phyloP scores from a whole-genome alignment of 2,797 vertebrate genomes.

The Ctenosaura bakeri region DNA sequence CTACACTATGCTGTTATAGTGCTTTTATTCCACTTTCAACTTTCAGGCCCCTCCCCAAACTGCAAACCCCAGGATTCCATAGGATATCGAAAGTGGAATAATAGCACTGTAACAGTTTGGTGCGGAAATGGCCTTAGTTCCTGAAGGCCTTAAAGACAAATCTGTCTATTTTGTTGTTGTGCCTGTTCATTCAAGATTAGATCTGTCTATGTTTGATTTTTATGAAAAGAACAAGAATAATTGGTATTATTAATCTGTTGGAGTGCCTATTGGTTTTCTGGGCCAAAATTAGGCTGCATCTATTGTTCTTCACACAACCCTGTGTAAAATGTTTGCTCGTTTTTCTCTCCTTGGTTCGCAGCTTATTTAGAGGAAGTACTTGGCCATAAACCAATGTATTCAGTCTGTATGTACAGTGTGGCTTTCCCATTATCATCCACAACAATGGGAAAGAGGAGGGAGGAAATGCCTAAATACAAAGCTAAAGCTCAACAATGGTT shows the following conservation, averaged over 20 bases:
- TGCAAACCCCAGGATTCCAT: no score
- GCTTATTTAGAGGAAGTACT: neutral
- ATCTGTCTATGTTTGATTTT: neutral
- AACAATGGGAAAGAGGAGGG: neutral
- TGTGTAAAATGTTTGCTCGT: slow-evolving; percentile 30
- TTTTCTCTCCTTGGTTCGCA: neutral
- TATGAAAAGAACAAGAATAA: neutral
- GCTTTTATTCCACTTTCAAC: no score
- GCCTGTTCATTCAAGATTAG: neutral
- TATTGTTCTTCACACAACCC: neutral
- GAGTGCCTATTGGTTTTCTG: slow-evolving; percentile 43
- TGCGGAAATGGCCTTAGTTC: no score
- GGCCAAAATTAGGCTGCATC: slow-evolving; percentile 29
- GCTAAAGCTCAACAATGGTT: neutral
- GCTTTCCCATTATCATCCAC: neutral
- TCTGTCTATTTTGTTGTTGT: neutral
- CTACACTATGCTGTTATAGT: no score
- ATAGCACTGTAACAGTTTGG: no score
- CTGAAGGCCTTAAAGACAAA: neutral
- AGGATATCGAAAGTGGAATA: no score
- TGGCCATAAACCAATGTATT: neutral
- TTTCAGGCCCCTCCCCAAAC: no score
- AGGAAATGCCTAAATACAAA: neutral
- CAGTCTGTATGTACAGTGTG: neutral
- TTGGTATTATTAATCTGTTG: slow-evolving; percentile 2